These are phyloP conservation scores for Gastracanthus pulcherrimus DNA, from an alignment of 2,888 invertebrate genomes.

Conservation along the genomic window DNA sequence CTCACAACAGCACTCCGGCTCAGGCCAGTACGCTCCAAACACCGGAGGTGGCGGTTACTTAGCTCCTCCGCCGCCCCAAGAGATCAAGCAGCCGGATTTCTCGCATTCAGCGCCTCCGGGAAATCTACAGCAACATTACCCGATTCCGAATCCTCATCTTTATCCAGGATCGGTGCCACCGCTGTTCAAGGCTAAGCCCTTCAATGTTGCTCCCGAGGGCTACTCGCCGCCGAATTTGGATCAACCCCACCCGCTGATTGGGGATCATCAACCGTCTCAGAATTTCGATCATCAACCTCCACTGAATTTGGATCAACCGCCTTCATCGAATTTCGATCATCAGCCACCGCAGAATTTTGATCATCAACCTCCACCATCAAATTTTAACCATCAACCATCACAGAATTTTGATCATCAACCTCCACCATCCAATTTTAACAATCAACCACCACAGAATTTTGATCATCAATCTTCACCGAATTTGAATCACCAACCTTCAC, in stretches of 20 bases:
- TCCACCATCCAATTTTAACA: not conserved
- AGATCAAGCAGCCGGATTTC: slow-evolving; percentile 2
- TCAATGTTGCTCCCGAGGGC: slow-evolving; percentile 1
- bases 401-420: not conserved
- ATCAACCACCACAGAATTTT: not conserved
- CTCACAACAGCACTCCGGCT: not conserved
- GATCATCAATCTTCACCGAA: not conserved
- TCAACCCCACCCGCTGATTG: not conserved
- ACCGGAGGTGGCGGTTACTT: slow-evolving; percentile 41
- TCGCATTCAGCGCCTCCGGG: not conserved
- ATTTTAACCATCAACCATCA: not conserved
- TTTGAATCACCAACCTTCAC: not conserved
- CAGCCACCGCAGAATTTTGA: not conserved
- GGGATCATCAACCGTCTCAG: not conserved
- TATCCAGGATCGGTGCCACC: slow-evolving; percentile 40
- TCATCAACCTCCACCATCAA: not conserved
- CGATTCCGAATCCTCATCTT: not conserved
- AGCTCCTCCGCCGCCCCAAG: slow-evolving; percentile 9
- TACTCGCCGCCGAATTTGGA: not conserved
- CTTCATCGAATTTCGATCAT: not conserved
- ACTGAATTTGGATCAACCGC: not conserved
- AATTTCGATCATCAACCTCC: not conserved
- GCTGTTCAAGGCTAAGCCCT: slow-evolving; percentile 41
- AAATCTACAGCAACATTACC: slow-evolving; percentile 25
- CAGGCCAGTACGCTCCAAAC: slow-evolving; percentile 48